A percentile compares a stretch with the other conserved stretches of the same genome.
phyloP scores from a whole-genome alignment of 1,140 invertebrate species.

The Procambarus virginalis region DNA sequence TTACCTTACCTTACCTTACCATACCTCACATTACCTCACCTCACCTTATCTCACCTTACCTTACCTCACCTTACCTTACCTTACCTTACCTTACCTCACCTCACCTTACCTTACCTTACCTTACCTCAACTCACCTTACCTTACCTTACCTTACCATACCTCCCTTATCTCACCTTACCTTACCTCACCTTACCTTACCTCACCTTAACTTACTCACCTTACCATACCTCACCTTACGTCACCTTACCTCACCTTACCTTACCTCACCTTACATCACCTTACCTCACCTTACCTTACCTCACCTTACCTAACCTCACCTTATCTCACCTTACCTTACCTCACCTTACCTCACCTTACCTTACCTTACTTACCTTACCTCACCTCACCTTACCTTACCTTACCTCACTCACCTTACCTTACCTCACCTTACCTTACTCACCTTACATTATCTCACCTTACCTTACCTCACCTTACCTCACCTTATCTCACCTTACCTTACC shows the following conservation, averaged over 20 bases:
- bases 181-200: background rate
- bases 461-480: background rate
- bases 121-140: too few relatives aligned
- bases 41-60: background rate
- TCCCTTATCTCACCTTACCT: too few relatives aligned
- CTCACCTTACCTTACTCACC: too few relatives aligned
- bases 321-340: too few relatives aligned
- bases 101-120: background rate
- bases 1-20: background rate
- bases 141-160: too few relatives aligned
- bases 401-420: too few relatives aligned
- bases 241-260: too few relatives aligned
- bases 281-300: constrained; percentile 2
- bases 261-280: too few relatives aligned
- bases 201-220: background rate
- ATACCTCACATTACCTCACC: background rate
- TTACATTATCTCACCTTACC: too few relatives aligned
- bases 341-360: background rate
- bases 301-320: too few relatives aligned
- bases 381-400: background rate
- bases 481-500: background rate
- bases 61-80: background rate
- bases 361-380: too few relatives aligned
- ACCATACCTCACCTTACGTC: too few relatives aligned
- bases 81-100: background rate